Base-by-base conservation (phyloP, 1,140 invertebrate species). In the Grapholita molesta region DNA sequence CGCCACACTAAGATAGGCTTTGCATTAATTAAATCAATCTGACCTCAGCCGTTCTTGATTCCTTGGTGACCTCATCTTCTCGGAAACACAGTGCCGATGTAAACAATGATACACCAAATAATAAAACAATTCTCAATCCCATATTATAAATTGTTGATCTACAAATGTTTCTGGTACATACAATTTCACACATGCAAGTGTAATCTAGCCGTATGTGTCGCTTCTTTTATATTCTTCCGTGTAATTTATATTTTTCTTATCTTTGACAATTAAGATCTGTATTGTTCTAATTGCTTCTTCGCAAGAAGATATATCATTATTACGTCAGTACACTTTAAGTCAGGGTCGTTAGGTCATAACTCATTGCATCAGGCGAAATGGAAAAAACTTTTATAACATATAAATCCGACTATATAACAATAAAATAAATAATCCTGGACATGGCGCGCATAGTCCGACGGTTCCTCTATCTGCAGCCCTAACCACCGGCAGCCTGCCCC, bases 181-280 rank as follows among this genome's bases (percentile, higher is more conserved):
- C n/a, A 18, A 7, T 28, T 25, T 24, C 6, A 25, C 24, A 15
- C 55, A 30, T 5, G 2, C 21, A 30, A 15, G 25, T n/a, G 4
- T 28, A 30, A 30, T 28, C 53, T 57, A 28, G 53, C 3, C 3
- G 55, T 28, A 28, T 25, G n/a, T 28, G 24, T 61, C 28, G 6
- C 30, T 12, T 30, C 24, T 28, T 61, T 61, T 61, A 61, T 61
- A 28, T 15, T 61, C 55, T 15, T 61, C 25, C 15, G n/a, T 30
- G 28, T 25, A 28, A 15, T n/a, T 55, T 28, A 28, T 55, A 28
- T n/a, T 55, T 55, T 28, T 61, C n/a, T 61, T 61, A 61, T 61
- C 55, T 32, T 15, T 30, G n/a, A 30, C 55, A 61, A 61, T 28
- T 61, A 61, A 30, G n/a, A 4, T 61, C 28, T 61, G 55, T 61